Evolutionary conservation across 2,113 vertebrate species (phyloP), one percentile per base, ranked within the genome.

Genomic region (Microtus richardsoni): DNA sequence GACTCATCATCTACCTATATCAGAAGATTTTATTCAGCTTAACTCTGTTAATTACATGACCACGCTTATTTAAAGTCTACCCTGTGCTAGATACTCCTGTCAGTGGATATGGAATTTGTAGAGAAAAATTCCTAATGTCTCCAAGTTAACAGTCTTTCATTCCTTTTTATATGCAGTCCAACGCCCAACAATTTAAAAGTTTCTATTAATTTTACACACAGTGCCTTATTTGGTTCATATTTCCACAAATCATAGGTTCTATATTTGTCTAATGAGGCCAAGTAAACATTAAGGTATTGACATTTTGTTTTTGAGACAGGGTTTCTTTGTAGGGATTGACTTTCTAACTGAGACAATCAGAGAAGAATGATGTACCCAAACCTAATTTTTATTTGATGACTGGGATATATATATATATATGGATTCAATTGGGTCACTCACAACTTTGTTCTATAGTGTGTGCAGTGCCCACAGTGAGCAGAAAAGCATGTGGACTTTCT

Each of bases 311-410:
- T 58, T 58, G 19, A 58, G 19, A 58, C 54, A 58, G 54, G 17
- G 54, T 58, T 58, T 58, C 1, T 6, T 19, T 58, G 19, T 58
- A 58, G 19, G 19, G 58, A 21, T 58, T 89, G 24, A 49, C 33
- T 83, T 94, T 92, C 66, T 80, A 39, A 95, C 91, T 71, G 28
- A 83, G 2, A 13, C 28, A 91, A 36, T 91, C 33, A 28, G 52
- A 47, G 64, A 64, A 41, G 39, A 79, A 1, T 62, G 12, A 49
- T 30, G 22, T 13, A 10, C 47, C n/a, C 19, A 91, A 54, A 91
- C 10, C 1, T 80, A 44, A 80, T 70, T 39, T 62, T 39, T 62
- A 74, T 58, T 16, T 88, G 39, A 60, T 88, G 58, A 93, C 17
- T 2, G 7, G n/a, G 10, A 58, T 21, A 58, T 14, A 58, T 21